A percentile compares a stretch with the other conserved stretches of the same genome.
Conservation (phyloP, 2,797 vertebrate genomes). For the Cirrhinus molitorella region DNA sequence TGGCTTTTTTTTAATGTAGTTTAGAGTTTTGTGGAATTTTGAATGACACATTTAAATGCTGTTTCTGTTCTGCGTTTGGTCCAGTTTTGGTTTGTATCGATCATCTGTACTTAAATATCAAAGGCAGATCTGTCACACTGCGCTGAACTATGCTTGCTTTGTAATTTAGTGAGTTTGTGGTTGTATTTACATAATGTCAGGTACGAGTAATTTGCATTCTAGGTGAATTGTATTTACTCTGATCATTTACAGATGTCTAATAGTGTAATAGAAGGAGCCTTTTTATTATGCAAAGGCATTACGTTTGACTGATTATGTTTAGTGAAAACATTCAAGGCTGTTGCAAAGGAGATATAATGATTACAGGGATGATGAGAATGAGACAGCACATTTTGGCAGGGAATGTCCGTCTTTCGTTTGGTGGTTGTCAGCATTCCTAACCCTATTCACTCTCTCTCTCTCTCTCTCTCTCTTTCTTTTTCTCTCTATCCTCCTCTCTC, state of each 20-base stretch:
- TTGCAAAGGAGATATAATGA: constrained; percentile 40
- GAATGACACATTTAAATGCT: constrained; percentile 50
- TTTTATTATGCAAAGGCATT: constrained; percentile 33
- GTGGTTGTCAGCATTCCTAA: constrained; percentile 59
- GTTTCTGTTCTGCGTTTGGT: constrained; percentile 47
- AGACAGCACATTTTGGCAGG: constrained; percentile 44
- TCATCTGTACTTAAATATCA: constrained; percentile 63
- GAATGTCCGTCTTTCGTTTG: constrained; percentile 45
- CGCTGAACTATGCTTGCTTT: constrained; percentile 70
- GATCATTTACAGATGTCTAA: constrained; percentile 33
- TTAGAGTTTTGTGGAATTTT: constrained; percentile 43
- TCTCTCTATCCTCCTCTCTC: constrained; percentile 37
- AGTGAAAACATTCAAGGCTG: constrained; percentile 38
- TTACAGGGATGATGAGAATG: constrained; percentile 60
- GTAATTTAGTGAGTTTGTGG: constrained; percentile 71
- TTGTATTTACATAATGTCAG: constrained; percentile 53
- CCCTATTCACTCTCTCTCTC: constrained; percentile 35
- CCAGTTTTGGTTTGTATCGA: constrained; percentile 59
- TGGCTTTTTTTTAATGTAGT: constrained; percentile 50
- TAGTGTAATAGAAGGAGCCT: constrained; percentile 4
- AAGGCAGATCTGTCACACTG: constrained; percentile 71
- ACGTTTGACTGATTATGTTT: not conserved
- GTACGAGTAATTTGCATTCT: constrained; percentile 31
- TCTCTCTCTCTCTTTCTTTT: constrained; percentile 23
- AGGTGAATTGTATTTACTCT: constrained; percentile 19